Base-by-base conservation (phyloP, 2,888 invertebrate species). In the Scrobipalpa costella region DNA sequence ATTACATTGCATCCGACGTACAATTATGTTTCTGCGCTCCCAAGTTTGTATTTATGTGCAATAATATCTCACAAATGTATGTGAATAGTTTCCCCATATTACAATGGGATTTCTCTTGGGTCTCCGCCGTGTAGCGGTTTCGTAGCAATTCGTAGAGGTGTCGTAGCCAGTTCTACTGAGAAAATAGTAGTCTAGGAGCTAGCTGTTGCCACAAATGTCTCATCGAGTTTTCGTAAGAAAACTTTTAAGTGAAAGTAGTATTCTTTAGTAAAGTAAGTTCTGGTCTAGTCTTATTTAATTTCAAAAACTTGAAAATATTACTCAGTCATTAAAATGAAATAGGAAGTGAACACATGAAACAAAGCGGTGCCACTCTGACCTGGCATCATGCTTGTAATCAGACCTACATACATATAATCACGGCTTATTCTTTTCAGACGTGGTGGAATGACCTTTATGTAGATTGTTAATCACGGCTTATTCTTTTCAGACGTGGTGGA, bases 1-100 rank as follows among this genome's bases (percentile, higher is more conserved):
- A 33, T 55, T 17, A 50, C 17, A 50, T 50, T 50, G 50, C 50
- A 50, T 50, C 50, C 50, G 50, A 50, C 50, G 7, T 7, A 55
- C 55, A 55, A 55, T 63, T 59, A 52, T 50, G 50, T 59, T 63
- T 19, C 15, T 33, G 13, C 27, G 21, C 38, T 36, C n/a, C n/a
- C n/a, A 50, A 64, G 61, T 61, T 64, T 62, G 64, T 61, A 64
- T 64, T 64, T 62, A 64, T 58, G 64, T 13, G 55, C 61, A 50
- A 57, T 64, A 64, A 62, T 62, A 64, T 64, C 64, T 62, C 59
- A 55, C 21, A 59, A 62, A 64, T 62, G 64, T 64, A 62, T 60
- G 62, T 21, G 64, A 61, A 64, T 61, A 49, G 61, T 47, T 64
- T 15, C 55, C 63, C 21, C 40, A n/a, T 34, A 50, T 63, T 58